Conservation (phyloP, 2,113 vertebrate species). For the Phaethornis superciliosus region DNA sequence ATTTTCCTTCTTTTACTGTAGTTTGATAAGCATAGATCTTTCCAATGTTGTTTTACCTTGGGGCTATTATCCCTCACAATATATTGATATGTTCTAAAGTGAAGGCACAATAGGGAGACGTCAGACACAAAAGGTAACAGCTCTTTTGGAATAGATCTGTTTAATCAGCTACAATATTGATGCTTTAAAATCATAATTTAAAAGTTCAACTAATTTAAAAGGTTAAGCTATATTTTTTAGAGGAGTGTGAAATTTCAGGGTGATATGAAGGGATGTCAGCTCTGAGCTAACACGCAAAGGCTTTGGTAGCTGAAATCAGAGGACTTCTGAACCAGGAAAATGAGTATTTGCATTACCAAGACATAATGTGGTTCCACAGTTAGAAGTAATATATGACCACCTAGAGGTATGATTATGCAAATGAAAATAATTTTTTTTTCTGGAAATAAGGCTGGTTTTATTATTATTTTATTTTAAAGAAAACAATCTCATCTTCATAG, state of each 20-base stretch:
- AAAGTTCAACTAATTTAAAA: background rate
- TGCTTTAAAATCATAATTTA: background rate
- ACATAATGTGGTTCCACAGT: background rate
- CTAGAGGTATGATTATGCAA: constrained; percentile 40
- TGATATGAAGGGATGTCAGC: background rate
- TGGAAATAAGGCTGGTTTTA: background rate
- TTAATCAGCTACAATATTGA: background rate
- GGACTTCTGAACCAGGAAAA: constrained; percentile 45
- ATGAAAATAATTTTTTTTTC: constrained; percentile 40
- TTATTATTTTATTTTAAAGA: background rate
- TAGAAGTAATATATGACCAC: constrained; percentile 37
- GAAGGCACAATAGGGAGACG: background rate
- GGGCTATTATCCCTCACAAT: background rate
- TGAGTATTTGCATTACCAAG: constrained; percentile 34
- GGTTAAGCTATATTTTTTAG: background rate
- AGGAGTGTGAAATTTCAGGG: background rate
- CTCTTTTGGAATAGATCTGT: background rate
- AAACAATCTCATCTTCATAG: background rate
- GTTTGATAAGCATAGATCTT: constrained; percentile 1
- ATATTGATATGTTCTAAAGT: background rate
- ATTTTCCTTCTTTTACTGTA: constrained; percentile 1
- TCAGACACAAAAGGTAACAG: background rate
- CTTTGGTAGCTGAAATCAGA: constrained; percentile 34
- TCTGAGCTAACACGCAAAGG: background rate
- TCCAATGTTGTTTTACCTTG: background rate